These are phyloP conservation scores for Agrochola circellaris DNA, from an alignment of 2,888 invertebrate species.

Conservation along the genomic window DNA sequence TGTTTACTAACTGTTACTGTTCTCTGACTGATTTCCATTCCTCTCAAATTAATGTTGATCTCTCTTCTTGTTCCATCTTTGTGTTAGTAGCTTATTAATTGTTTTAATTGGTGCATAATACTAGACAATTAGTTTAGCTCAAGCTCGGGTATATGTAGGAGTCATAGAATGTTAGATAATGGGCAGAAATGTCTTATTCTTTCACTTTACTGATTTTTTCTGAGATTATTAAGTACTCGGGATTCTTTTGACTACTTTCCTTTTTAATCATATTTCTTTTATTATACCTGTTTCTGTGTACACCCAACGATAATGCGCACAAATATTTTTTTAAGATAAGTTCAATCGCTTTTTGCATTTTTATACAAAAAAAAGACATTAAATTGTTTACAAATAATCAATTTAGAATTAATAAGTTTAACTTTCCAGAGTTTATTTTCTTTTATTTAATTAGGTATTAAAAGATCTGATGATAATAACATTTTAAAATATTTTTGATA, in stretches of 20 bases:
- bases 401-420: conserved; percentile 49
- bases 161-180: conserved; percentile 10
- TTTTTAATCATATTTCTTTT: conserved; percentile 6
- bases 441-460: conserved; percentile 29
- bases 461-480: conserved; percentile 61
- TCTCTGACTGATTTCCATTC: conserved; percentile 72
- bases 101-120: conserved; percentile 53
- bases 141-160: conserved; percentile 35
- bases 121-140: conserved; percentile 30
- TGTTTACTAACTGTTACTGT: conserved; percentile 36
- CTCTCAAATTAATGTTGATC: conserved; percentile 63
- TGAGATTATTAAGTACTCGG: conserved; percentile 46
- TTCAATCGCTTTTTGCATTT: conserved; percentile 56
- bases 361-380: conserved; percentile 43
- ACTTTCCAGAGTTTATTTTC: conserved; percentile 51
- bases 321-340: conserved; percentile 44
- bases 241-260: conserved; percentile 17
- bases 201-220: conserved; percentile 11
- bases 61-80: conserved; percentile 54
- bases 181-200: conserved; percentile 4
- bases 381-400: conserved; percentile 23
- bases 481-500: conserved; percentile 56
- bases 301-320: conserved; percentile 37
- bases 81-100: conserved; percentile 38
- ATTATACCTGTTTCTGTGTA: conserved; percentile 7